Percentiles rank a stretch among this genome's conserved stretches.
phyloP scores from a whole-genome alignment of 2,888 invertebrate species.

The Aricia artaxerxes region DNA sequence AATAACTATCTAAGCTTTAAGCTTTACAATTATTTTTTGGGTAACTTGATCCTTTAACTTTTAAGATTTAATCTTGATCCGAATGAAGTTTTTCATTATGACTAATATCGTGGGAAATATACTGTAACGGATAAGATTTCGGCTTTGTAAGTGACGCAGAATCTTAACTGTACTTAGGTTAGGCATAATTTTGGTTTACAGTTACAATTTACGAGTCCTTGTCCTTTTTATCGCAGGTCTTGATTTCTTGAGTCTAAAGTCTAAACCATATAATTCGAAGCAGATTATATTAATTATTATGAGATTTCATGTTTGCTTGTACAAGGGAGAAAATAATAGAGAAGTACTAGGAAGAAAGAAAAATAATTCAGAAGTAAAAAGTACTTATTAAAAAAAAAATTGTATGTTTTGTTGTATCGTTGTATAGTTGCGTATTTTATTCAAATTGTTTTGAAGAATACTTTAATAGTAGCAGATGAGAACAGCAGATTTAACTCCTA shows the following conservation, averaged over 20 bases:
- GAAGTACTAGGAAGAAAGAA: no score
- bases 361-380: no score
- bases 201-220: background rate
- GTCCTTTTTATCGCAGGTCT: background rate
- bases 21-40: background rate
- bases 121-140: slow-evolving; percentile 8
- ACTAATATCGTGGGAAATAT: slow-evolving; percentile 18
- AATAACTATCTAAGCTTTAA: background rate
- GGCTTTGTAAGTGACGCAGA: slow-evolving; percentile 13
- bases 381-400: no score
- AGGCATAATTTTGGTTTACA: slow-evolving; percentile 13
- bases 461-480: background rate
- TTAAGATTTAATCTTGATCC: background rate
- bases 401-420: no score
- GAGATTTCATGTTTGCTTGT: no score
- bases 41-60: background rate
- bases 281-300: background rate
- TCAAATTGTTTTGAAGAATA: background rate
- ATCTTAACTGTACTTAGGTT: slow-evolving; percentile 11
- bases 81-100: background rate
- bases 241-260: background rate
- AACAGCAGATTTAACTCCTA: background rate
- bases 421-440: no score
- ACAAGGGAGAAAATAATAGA: no score
- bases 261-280: background rate